phyloP scores from a whole-genome alignment of 2,888 invertebrate genomes.

The Lepas anatifera region DNA sequence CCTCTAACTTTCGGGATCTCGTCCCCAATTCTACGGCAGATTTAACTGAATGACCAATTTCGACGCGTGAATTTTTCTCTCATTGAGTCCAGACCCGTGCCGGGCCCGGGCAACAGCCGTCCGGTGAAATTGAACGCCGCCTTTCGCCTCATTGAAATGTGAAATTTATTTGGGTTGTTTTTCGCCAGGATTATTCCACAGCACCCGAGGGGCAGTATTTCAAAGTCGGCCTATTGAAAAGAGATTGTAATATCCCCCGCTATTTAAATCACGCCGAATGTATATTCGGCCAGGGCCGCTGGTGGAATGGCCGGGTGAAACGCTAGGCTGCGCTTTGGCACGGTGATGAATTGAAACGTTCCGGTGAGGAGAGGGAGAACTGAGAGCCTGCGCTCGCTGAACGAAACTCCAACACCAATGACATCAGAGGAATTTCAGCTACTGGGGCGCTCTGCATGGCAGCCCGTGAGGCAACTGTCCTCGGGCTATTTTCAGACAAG shows the following conservation, averaged over 20 bases:
- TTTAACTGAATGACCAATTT: conserved; percentile 11
- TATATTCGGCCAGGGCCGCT: background rate
- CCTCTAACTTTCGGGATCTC: conserved; percentile 7
- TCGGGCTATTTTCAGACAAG: no score
- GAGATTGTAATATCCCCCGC: background rate
- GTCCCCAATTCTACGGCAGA: conserved; percentile 11
- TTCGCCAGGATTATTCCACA: conserved; percentile 1
- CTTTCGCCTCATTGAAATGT: background rate
- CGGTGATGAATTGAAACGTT: background rate
- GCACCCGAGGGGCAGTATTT: background rate
- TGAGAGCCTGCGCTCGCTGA: no score
- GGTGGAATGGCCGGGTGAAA: background rate
- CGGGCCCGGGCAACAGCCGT: background rate
- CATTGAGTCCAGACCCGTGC: background rate
- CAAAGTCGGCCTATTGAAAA: conserved; percentile 8
- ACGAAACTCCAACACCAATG: no score
- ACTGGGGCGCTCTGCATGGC: no score
- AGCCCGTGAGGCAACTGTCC: no score
- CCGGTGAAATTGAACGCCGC: background rate
- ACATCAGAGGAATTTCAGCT: no score
- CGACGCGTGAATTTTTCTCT: conserved; percentile 9
- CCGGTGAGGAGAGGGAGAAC: no score
- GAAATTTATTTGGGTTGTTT: conserved; percentile 4
- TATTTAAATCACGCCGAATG: conserved; percentile 7
- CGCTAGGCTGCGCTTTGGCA: background rate